Percentiles rank a stretch among this genome's conserved stretches.
Conservation (phyloP, 2,888 invertebrate species). For the Ferrisia virgata region DNA sequence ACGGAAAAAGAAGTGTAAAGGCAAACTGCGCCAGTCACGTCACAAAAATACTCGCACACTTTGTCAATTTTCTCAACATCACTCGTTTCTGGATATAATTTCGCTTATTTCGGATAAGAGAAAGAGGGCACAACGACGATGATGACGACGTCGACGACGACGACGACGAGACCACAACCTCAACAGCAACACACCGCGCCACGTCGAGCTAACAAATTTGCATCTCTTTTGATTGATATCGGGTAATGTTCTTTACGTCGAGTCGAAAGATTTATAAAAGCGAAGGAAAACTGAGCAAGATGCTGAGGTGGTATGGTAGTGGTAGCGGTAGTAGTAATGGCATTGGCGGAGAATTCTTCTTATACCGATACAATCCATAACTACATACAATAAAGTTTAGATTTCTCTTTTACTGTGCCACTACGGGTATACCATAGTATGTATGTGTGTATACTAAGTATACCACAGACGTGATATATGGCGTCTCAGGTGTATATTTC, state of each 20-base stretch:
- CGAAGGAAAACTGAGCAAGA: neutral
- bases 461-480: constrained; percentile 26
- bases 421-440: too few relatives aligned
- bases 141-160: too few relatives aligned
- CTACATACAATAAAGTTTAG: constrained; percentile 36
- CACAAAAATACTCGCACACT: neutral
- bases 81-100: neutral
- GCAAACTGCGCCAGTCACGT: neutral
- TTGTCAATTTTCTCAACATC: neutral
- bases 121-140: neutral
- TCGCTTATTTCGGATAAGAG: neutral
- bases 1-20: neutral
- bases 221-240: constrained; percentile 36
- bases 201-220: constrained; percentile 25
- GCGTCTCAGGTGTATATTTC: constrained; percentile 42
- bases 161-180: too few relatives aligned
- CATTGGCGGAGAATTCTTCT: neutral
- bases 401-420: neutral
- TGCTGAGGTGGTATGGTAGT: neutral
- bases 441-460: neutral
- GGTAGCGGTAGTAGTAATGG: too few relatives aligned
- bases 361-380: constrained; percentile 34
- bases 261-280: constrained; percentile 28
- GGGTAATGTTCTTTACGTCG: constrained; percentile 36
- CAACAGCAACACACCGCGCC: neutral